These are phyloP conservation scores for Premnoplex brunnescens DNA, from an alignment of 2,797 vertebrate species.

Conservation along the genomic window DNA sequence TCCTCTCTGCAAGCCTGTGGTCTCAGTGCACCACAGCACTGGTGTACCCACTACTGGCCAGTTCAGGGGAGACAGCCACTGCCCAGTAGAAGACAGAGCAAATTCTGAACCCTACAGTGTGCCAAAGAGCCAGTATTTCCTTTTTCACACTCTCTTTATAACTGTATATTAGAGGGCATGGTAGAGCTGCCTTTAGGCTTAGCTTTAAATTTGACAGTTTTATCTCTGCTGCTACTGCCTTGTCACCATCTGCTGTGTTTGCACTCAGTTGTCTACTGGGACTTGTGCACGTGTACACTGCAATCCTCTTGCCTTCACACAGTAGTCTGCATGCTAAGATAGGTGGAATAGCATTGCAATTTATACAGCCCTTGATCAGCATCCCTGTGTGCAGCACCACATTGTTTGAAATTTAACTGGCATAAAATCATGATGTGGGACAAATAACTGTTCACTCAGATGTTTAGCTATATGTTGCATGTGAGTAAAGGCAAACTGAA, in stretches of 20 bases:
- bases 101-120: background rate
- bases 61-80: background rate
- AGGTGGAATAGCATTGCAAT: background rate
- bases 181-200: background rate
- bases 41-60: background rate
- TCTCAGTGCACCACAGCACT: accelerated
- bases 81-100: background rate
- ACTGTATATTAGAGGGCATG: background rate
- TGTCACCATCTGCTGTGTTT: slow-evolving; percentile 41
- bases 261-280: background rate
- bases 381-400: background rate
- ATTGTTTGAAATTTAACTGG: background rate
- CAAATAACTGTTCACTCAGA: background rate
- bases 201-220: slow-evolving; percentile 1
- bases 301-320: background rate
- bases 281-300: background rate
- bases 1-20: accelerated
- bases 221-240: slow-evolving; percentile 1
- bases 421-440: background rate
- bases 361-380: background rate
- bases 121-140: background rate
- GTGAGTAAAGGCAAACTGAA: background rate
- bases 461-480: background rate
- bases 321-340: background rate
- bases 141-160: background rate